Base-by-base conservation (phyloP, 2,797 vertebrate species). In the Alca torda region DNA sequence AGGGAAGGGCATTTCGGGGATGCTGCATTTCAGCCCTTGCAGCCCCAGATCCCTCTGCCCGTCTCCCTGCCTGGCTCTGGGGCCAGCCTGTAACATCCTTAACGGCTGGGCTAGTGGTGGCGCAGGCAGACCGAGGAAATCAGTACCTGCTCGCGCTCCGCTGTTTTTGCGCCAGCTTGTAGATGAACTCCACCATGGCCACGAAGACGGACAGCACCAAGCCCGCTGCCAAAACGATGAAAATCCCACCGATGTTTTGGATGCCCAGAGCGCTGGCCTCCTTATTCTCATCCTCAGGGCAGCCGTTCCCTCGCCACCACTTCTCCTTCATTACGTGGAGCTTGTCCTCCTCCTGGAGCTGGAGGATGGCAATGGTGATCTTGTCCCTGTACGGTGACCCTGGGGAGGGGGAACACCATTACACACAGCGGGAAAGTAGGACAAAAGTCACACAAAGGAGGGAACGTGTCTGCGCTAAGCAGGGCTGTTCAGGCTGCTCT, bases 301-400 rank as follows among this genome's bases (percentile, higher is more conserved):
- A 99, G 95, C 98, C 99, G 1, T 98, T 99, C 63, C 99, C 99
- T 43, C 99, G 98, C 99, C 99, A 99, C 99, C 99, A 99, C 95
- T 99, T 99, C 97, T 99, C 99, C 96, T 99, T 99, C 97, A 99
- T 98, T 94, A 99, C 98, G 43, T 99, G 99, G 54, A 99, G 98
- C 95, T 99, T 99, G 93, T 99, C 99, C 68, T 99, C 99, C 96
- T 99, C 99, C 97, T 99, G 98, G 86, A 99, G 99, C 97, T 99
- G 99, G 19, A 99, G 99, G 94, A 99, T 99, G 79, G 99, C 99
- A 11, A 99, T 99, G 97, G 99, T 99, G 97, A 99, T 99, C 98
- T 99, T 99, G 98, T 99, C 99, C 94, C 99, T 98, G 98, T 99
- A 99, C 0, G 99, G 99, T 13, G 99, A 99, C 81, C 99, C 99